Base-by-base conservation (phyloP, 2,888 invertebrate species). In the Nymphalis urticae region DNA sequence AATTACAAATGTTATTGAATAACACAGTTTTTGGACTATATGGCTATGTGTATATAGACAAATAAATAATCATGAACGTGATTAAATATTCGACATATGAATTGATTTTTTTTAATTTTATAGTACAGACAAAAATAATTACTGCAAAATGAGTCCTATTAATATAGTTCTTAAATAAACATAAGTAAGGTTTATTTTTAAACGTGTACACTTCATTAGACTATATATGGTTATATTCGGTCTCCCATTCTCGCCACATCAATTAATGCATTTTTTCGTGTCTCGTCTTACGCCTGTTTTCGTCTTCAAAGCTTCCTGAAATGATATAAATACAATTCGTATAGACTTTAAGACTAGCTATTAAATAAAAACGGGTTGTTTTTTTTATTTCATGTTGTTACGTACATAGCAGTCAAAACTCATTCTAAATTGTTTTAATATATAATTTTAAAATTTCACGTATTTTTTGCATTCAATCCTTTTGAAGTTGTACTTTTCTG, bases 191-290 rank as follows among this genome's bases (percentile, higher is more conserved):
- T 58, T 21, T 42, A 21, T 5, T 10, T 16, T 42, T 4, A 36
- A 53, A 32, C 3, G 32, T 17, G n/a, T 19, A n/a, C 5, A 10
- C 19, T 58, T 58, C 32, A 17, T n/a, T 58, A 19, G n/a, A 19
- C 10, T 10, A 61, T 59, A 42, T 60, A 64, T 51, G 17, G 53
- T 70, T 66, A 68, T 61, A 68, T 70, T 64, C 71, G 62, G 68
- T 56, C 32, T 62, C 63, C 69, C 73, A 56, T 83, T 85, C 82
- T 77, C 75, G 71, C 80, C 80, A 77, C 82, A 85, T 87, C 86
- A 90, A 90, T 90, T 90, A 90, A 88, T 82, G 86, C 79, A 84
- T 87, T 87, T 87, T 86, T 85, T 82, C 77, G 72, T 78, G 76
- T 79, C 76, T 76, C 76, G 73, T 53, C 64, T 76, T 72, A 74